phyloP scores from a whole-genome alignment of 2,888 invertebrate species.

The Megalurothrips usitatus region DNA sequence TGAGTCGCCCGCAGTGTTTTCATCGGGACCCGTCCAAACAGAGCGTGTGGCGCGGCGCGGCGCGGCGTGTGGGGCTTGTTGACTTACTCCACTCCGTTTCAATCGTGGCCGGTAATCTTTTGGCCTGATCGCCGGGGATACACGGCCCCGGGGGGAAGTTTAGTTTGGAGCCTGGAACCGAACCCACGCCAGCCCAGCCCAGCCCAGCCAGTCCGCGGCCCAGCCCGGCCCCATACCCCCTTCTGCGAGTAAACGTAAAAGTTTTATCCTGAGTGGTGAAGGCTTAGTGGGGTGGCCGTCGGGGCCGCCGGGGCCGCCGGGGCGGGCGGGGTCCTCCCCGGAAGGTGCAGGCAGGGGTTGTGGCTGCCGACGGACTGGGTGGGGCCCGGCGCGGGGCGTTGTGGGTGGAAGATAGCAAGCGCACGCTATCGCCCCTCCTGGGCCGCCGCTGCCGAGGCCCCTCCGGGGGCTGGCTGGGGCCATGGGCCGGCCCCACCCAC shows the following conservation, averaged over 20 bases:
- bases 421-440: slow-evolving; percentile 5
- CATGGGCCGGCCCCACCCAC: too few relatives aligned
- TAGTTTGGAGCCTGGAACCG: not conserved
- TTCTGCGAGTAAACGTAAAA: slow-evolving; percentile 14
- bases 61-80: not conserved
- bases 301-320: not conserved
- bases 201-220: not conserved
- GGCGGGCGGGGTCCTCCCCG: not conserved
- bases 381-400: not conserved
- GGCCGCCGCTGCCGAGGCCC: not conserved
- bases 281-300: slow-evolving; percentile 4
- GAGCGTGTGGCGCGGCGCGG: not conserved
- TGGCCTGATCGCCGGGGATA: not conserved
- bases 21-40: not conserved
- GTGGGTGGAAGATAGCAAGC: slow-evolving; percentile 16
- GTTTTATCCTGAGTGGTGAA: slow-evolving; percentile 26
- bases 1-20: not conserved
- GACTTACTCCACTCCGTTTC: slow-evolving; percentile 19
- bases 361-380: not conserved
- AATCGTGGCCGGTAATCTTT: slow-evolving; percentile 17
- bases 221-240: not conserved
- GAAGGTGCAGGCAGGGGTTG: not conserved
- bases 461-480: not conserved
- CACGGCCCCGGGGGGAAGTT: not conserved
- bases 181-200: not conserved